These are phyloP conservation scores for Malurus elegans DNA, from an alignment of 2,113 vertebrate genomes.

Conservation along the genomic window DNA sequence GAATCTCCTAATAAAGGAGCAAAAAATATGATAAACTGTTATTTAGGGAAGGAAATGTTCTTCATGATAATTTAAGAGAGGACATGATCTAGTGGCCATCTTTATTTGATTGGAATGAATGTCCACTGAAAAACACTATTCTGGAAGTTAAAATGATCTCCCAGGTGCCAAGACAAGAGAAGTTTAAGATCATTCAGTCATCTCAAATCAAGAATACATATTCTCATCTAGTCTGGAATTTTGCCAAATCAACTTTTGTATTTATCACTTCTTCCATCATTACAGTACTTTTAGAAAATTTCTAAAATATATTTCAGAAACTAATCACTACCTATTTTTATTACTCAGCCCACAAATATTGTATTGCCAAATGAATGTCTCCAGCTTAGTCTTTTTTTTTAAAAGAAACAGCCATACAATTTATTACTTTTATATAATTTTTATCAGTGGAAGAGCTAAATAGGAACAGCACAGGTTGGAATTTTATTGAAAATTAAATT, in stretches of 20 bases:
- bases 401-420: not conserved
- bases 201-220: not conserved
- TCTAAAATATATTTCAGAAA: not conserved
- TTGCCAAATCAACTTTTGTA: not conserved
- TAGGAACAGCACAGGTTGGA: not conserved
- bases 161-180: not conserved
- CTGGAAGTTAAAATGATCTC: not conserved
- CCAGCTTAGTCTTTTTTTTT: not conserved
- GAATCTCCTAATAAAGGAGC: not conserved
- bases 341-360: not conserved
- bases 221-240: not conserved
- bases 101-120: not conserved
- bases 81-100: not conserved
- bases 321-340: not conserved
- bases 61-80: not conserved
- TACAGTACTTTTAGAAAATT: not conserved
- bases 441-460: not conserved
- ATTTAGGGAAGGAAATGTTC: not conserved
- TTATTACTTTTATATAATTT: not conserved
- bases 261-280: not conserved
- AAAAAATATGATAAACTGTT: not conserved
- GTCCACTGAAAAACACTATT: not conserved
- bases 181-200: not conserved
- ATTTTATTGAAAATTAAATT: not conserved
- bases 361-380: not conserved